Percentiles rank a stretch among this genome's conserved stretches.
These are phyloP conservation scores for Epirrhoe alternata DNA, from an alignment of 2,888 invertebrate genomes.

Conservation along the genomic window DNA sequence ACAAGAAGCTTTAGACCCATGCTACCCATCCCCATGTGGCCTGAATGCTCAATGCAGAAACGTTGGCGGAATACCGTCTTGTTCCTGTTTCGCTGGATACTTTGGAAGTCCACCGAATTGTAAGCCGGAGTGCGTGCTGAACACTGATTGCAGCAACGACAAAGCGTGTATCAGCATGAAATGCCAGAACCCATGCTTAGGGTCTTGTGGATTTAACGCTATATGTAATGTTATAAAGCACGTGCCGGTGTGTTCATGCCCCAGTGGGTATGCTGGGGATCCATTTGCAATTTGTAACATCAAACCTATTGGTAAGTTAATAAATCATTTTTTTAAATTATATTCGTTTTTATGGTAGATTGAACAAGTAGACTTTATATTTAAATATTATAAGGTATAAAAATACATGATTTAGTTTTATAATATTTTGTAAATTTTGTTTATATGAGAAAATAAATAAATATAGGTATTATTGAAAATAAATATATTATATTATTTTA, in stretches of 20 bases:
- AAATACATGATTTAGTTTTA: too few species aligned
- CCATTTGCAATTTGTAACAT: slow-evolving; percentile 89
- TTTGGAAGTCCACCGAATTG: slow-evolving; percentile 91
- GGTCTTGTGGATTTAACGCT: slow-evolving; percentile 90
- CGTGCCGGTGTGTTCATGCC: slow-evolving; percentile 89
- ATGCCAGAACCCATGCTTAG: slow-evolving; percentile 91
- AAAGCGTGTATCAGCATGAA: slow-evolving; percentile 91
- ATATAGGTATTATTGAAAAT: too few species aligned
- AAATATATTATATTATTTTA: too few species aligned
- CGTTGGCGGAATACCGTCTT: slow-evolving; percentile 84
- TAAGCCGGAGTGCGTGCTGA: slow-evolving; percentile 89
- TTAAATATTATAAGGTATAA: too few species aligned
- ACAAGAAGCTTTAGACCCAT: slow-evolving; percentile 82
- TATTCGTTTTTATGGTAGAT: too few species aligned
- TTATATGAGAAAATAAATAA: too few species aligned
- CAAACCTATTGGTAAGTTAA: slow-evolving; percentile 73
- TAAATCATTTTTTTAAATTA: neutral
- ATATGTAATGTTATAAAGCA: slow-evolving; percentile 91
- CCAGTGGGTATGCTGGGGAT: slow-evolving; percentile 88
- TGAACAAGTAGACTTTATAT: too few species aligned
- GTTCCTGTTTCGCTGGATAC: slow-evolving; percentile 87
- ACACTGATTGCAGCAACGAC: slow-evolving; percentile 89
- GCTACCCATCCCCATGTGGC: slow-evolving; percentile 92
- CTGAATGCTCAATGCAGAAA: slow-evolving; percentile 87
- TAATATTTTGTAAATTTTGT: too few species aligned